A percentile compares a stretch with the other conserved stretches of the same genome.
Evolutionary conservation across 2,797 vertebrate species (phyloP).

Genomic region (Caiman crocodilus): DNA sequence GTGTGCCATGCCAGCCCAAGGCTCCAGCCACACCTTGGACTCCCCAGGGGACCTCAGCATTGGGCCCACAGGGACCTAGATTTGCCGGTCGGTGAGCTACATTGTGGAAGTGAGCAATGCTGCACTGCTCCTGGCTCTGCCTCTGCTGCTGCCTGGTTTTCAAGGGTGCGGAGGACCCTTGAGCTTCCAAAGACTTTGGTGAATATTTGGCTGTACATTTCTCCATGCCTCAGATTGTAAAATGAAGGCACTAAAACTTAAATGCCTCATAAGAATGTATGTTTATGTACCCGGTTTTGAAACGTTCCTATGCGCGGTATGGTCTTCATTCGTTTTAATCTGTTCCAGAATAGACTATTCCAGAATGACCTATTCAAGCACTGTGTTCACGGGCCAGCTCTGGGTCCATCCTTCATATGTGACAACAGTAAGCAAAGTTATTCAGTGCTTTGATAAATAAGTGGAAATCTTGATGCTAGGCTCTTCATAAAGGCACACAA

Average conservation of each 20-base stretch:
- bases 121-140: too few relatives aligned
- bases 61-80: too few relatives aligned
- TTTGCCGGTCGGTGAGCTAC: too few relatives aligned
- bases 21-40: too few relatives aligned
- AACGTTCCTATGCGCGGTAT: neutral
- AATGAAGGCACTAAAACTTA: slow-evolving; percentile 18
- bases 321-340: slow-evolving; percentile 39
- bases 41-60: too few relatives aligned
- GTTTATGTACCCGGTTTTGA: slow-evolving; percentile 46
- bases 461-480: neutral
- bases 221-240: neutral
- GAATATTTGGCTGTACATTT: rapidly evolving
- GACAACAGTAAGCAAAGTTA: slow-evolving; percentile 22
- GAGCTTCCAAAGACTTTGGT: neutral
- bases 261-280: slow-evolving; percentile 3
- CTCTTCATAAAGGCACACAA: slow-evolving; percentile 45
- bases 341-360: neutral
- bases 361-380: neutral
- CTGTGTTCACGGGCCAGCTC: neutral
- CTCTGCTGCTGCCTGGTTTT: neutral
- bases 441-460: slow-evolving; percentile 34
- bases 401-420: neutral
- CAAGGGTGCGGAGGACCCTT: rapidly evolving
- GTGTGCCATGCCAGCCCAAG: too few relatives aligned
- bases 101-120: too few relatives aligned